These are phyloP conservation scores for Antigone vipio DNA, from an alignment of 2,113 vertebrate genomes.

Conservation along the genomic window DNA sequence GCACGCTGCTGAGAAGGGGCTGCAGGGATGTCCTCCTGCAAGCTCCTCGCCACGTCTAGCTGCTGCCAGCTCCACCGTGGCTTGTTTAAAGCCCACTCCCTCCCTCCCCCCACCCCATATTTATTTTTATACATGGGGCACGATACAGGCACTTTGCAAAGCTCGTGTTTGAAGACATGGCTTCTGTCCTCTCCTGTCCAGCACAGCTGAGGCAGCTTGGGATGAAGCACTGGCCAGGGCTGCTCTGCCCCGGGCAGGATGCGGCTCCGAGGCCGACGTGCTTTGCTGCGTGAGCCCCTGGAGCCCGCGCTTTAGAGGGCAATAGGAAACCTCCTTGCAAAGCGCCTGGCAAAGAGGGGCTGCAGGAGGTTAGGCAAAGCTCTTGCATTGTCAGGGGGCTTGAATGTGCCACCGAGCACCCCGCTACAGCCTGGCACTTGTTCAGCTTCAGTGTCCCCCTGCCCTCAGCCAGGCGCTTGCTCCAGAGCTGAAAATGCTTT, in stretches of 20 bases:
- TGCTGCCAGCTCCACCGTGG: not conserved
- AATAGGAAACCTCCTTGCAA: not conserved
- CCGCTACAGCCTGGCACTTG: not conserved
- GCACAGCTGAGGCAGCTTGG: not conserved
- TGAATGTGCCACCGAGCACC: accelerated
- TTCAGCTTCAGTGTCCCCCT: not conserved
- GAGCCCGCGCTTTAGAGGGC: not conserved
- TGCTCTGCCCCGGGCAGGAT: not conserved
- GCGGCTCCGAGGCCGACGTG: accelerated
- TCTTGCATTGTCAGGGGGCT: accelerated
- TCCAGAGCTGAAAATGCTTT: not conserved
- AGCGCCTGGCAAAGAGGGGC: not conserved
- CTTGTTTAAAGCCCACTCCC: not conserved
- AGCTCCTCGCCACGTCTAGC: no score
- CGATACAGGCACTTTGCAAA: accelerated
- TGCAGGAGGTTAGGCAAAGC: not conserved
- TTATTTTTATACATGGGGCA: not conserved
- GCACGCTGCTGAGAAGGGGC: not conserved
- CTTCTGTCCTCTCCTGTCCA: no score
- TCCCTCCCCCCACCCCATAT: accelerated
- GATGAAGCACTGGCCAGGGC: not conserved
- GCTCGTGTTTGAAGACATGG: accelerated
- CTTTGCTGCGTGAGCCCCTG: not conserved
- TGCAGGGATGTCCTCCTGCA: not conserved
- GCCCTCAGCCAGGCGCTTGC: not conserved